A percentile compares a stretch with the other conserved stretches of the same genome.
Evolutionary conservation across 2,888 invertebrate genomes (phyloP).

Genomic region (Hyalella azteca): DNA sequence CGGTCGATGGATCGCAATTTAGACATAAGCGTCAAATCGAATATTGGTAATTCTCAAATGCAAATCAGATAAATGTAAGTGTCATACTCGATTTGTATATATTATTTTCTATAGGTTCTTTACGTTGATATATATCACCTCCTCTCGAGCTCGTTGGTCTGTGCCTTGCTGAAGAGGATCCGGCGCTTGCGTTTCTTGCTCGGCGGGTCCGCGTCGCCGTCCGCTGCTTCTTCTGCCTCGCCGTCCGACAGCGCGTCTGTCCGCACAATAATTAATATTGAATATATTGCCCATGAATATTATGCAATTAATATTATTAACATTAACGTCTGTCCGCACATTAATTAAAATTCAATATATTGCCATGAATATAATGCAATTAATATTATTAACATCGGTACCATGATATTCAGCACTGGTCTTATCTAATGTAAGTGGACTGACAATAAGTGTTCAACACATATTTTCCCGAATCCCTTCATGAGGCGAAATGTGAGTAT

Average conservation of each 20-base stretch:
- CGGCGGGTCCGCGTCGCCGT: background rate
- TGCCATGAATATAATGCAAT: background rate
- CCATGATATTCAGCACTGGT: background rate
- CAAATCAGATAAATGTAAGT: too few relatives aligned
- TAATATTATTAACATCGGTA: background rate
- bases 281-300: background rate
- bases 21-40: too few relatives aligned
- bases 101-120: too few relatives aligned
- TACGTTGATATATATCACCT: slow-evolving; percentile 65
- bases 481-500: too few relatives aligned
- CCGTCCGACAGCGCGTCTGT: background rate
- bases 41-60: too few relatives aligned
- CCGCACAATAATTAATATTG: background rate
- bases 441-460: too few relatives aligned
- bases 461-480: too few relatives aligned
- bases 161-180: slow-evolving; percentile 92
- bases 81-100: too few relatives aligned
- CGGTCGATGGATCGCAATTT: too few relatives aligned
- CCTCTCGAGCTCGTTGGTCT: slow-evolving; percentile 95
- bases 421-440: background rate
- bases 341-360: background rate
- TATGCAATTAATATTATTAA: background rate
- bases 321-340: background rate
- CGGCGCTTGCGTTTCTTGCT: slow-evolving; percentile 83
- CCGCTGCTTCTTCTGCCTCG: background rate